Evolutionary conservation across 2,113 vertebrate species (phyloP).

Genomic region (Craseonycteris thonglongyai): DNA sequence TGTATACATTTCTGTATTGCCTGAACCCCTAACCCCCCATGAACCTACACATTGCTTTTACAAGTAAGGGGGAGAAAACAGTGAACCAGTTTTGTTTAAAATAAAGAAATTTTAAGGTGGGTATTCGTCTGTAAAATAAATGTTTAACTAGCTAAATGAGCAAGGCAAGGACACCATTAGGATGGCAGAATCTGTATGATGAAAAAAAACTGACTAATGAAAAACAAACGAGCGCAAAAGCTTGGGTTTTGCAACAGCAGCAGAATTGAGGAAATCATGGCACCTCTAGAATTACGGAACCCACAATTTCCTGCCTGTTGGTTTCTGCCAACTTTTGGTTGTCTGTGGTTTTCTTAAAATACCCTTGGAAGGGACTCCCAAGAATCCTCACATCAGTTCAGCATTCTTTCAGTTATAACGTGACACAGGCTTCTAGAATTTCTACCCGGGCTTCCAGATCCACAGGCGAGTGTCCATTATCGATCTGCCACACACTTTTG

Average conservation of each 20-base stretch:
- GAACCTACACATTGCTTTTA: background rate
- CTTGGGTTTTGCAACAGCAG: constrained; percentile 37
- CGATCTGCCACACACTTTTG: constrained; percentile 9
- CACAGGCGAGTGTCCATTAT: background rate
- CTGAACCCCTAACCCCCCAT: background rate
- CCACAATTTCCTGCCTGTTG: constrained; percentile 39
- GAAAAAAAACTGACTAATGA: constrained; percentile 13
- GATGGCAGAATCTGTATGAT: constrained; percentile 8
- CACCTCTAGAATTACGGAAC: constrained; percentile 51
- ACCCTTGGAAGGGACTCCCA: constrained; percentile 34
- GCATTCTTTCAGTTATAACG: background rate
- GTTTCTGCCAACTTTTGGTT: constrained; percentile 53
- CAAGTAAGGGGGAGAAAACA: background rate
- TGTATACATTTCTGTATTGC: background rate
- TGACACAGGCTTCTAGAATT: constrained; percentile 11
- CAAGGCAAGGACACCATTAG: background rate
- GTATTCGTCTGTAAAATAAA: constrained; percentile 37
- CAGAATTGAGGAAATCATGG: no score
- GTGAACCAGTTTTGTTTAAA: constrained; percentile 15
- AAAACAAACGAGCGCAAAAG: constrained; percentile 52
- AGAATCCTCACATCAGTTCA: constrained; percentile 34
- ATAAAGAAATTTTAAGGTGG: background rate
- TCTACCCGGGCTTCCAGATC: background rate
- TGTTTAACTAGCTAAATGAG: constrained; percentile 15
- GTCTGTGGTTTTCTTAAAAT: constrained; percentile 66